Conservation (phyloP, 2,888 invertebrate species). For the Catocala fraxini region DNA sequence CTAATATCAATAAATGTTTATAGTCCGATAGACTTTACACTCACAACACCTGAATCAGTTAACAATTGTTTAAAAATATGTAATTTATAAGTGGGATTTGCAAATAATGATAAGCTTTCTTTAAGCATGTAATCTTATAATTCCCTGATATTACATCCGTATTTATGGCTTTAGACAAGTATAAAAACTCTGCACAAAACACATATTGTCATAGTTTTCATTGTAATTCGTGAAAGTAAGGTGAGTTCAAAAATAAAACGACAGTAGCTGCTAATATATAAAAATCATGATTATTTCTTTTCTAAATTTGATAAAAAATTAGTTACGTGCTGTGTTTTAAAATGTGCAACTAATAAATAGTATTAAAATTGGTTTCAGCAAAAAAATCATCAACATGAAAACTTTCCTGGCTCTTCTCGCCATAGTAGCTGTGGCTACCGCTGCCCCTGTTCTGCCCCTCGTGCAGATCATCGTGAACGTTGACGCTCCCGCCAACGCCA, state of each 20-base stretch:
- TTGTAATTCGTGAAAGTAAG: constrained; percentile 35
- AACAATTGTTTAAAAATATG: neutral
- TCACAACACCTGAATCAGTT: neutral
- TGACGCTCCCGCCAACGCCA: constrained; percentile 46
- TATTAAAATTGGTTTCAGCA: constrained; percentile 22
- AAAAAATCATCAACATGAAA: constrained; percentile 57
- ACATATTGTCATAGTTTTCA: constrained; percentile 29
- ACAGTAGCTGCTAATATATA: neutral
- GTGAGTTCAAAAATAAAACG: constrained; percentile 26
- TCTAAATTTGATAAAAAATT: no score
- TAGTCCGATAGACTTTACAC: neutral
- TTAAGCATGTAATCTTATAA: constrained; percentile 31
- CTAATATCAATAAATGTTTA: no score
- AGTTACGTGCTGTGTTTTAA: no score
- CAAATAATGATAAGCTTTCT: neutral
- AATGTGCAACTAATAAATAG: no score
- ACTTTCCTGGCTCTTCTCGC: constrained; percentile 61
- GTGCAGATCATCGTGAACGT: constrained; percentile 69
- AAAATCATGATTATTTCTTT: no score
- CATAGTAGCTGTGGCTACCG: constrained; percentile 62
- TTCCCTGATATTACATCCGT: constrained; percentile 18
- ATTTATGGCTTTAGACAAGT: constrained; percentile 43
- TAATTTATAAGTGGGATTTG: constrained; percentile 1
- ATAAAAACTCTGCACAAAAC: constrained; percentile 40
- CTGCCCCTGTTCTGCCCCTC: constrained; percentile 61